Percentiles rank a stretch among this genome's conserved stretches.
Conservation (phyloP, 2,888 invertebrate genomes). For the Euzophera pinguis region DNA sequence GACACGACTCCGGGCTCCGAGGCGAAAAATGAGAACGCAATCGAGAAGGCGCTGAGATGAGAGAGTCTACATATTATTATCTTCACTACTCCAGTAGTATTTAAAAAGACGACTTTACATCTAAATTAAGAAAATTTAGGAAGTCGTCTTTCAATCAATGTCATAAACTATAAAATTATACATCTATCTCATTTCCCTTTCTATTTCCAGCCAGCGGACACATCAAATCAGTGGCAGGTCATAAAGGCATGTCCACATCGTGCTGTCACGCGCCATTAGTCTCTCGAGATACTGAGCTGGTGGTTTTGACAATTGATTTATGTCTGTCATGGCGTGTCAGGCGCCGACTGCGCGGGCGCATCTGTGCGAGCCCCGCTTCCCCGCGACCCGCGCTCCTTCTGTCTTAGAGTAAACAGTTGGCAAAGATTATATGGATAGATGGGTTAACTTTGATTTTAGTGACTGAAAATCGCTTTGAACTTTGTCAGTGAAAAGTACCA, state of each 20-base stretch:
- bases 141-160: constrained; percentile 5
- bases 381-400: constrained; percentile 25
- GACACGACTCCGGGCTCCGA: too few relatives aligned
- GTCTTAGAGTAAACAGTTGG: constrained; percentile 42
- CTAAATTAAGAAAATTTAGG: not conserved
- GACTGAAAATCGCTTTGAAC: too few relatives aligned
- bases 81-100: too few relatives aligned
- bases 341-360: constrained; percentile 70
- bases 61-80: too few relatives aligned
- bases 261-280: constrained; percentile 52
- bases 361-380: constrained; percentile 36
- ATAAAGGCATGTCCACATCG: constrained; percentile 44
- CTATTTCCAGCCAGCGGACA: constrained; percentile 7
- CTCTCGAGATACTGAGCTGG: constrained; percentile 61
- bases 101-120: not conserved
- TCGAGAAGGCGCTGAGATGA: too few relatives aligned
- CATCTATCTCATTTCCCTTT: not conserved
- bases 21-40: too few relatives aligned
- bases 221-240: constrained; percentile 9
- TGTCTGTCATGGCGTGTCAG: constrained; percentile 77
- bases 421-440: constrained; percentile 38
- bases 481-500: too few relatives aligned
- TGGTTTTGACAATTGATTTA: constrained; percentile 78
- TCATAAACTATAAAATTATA: not conserved
- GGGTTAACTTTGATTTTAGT: not conserved